phyloP scores from a whole-genome alignment of 1,140 invertebrate genomes.

The Leguminivora glycinivorella region DNA sequence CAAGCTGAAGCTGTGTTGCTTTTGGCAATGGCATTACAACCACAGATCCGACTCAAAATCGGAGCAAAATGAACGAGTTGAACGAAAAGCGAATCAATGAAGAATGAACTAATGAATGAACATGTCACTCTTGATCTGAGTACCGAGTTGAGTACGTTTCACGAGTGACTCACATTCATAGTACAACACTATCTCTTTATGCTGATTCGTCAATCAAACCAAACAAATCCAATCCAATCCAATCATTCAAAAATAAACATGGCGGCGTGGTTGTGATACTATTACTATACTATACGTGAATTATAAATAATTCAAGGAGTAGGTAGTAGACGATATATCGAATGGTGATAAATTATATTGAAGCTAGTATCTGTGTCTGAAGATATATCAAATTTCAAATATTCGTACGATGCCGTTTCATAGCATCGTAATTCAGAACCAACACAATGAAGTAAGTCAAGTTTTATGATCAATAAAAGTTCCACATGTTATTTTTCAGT shows the following conservation, averaged over 20 bases:
- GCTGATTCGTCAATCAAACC: neutral
- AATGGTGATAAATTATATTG: neutral
- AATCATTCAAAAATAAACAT: slow-evolving; percentile 7
- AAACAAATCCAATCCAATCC: neutral
- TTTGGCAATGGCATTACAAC: neutral
- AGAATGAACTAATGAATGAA: neutral
- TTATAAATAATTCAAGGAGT: too few relatives aligned
- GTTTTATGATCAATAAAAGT: neutral
- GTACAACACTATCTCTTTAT: neutral
- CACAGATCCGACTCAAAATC: neutral
- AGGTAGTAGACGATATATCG: neutral
- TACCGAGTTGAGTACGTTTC: too few relatives aligned
- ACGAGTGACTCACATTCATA: too few relatives aligned
- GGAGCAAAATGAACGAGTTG: neutral
- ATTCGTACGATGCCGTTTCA: neutral
- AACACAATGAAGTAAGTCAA: neutral
- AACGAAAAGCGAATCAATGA: neutral
- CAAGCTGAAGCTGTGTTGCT: too few relatives aligned
- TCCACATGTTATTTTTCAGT: slow-evolving; percentile 1
- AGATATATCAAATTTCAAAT: slow-evolving; percentile 9
- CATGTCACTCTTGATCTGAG: too few relatives aligned
- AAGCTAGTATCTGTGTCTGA: neutral
- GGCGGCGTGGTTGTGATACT: neutral
- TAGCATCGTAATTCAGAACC: neutral
- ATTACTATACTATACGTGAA: neutral